These are phyloP conservation scores for Diarsia dahlii DNA, from an alignment of 2,888 invertebrate species.

Conservation along the genomic window DNA sequence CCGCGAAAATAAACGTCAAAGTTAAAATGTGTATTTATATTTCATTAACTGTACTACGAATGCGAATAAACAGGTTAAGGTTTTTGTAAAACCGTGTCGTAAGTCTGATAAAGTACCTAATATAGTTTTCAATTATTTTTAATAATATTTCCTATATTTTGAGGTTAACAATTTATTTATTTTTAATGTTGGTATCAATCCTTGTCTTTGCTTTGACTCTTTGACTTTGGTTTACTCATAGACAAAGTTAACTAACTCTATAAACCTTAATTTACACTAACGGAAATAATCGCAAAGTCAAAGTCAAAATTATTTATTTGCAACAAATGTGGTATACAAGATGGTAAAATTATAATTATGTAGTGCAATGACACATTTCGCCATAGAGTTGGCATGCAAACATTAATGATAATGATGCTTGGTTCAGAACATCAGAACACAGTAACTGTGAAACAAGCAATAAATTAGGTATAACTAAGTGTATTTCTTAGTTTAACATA, in stretches of 20 bases:
- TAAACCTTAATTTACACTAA: not conserved
- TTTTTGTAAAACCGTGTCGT: not conserved
- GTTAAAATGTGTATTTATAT: constrained; percentile 32
- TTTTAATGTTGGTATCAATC: constrained; percentile 44
- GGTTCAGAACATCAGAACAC: too few relatives aligned
- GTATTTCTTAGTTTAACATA: too few relatives aligned
- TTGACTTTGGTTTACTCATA: constrained; percentile 21
- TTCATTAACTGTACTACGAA: not conserved
- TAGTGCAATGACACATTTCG: too few relatives aligned
- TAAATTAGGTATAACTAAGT: too few relatives aligned
- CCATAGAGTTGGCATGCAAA: too few relatives aligned
- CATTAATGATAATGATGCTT: too few relatives aligned
- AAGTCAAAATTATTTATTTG: too few relatives aligned
- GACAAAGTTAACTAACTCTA: not conserved
- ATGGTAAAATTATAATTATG: too few relatives aligned
- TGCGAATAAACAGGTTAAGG: not conserved
- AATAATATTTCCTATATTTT: constrained; percentile 7
- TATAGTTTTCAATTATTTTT: not conserved
- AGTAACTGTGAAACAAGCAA: too few relatives aligned
- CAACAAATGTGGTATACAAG: too few relatives aligned
- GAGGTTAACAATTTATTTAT: constrained; percentile 50
- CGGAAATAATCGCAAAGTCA: not conserved
- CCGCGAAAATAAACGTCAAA: constrained; percentile 75
- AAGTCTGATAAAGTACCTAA: not conserved
- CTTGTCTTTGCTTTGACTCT: not conserved